Base-by-base conservation (phyloP, 2,888 invertebrate genomes). In the Calliphora vomitoria region DNA sequence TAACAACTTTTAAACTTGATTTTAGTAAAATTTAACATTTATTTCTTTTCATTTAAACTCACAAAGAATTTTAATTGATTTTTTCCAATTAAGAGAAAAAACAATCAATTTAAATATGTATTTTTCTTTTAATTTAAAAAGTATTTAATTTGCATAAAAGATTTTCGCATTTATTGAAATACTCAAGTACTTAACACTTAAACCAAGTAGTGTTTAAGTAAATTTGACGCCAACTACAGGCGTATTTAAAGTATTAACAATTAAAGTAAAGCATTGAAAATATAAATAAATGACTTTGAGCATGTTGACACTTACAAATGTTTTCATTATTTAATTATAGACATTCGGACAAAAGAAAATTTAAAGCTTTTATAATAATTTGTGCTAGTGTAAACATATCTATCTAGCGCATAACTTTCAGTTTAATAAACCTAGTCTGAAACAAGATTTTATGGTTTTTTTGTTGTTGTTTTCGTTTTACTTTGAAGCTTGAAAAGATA, bases 161-260 rank as follows among this genome's bases (percentile, higher is more conserved):
- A 78, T 72, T 47, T 79, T 58, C 18, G n/a, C 18, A 64, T 31
- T 20, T 35, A 31, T 68, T 74, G 35, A 35, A 64, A 71, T 35
- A 71, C 6, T 60, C 20, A 71, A 78, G 31, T 53, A 64, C 64
- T 81, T 72, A 72, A 72, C 81, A 81, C 81, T 64, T 53, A n/a
- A 81, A 41, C 1, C 5, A 6, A 50, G 20, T 53, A 41, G 8
- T 41, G 41, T 71, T 62, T 18, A 20, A 80, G 8, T 20, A 47
- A 60, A 71, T 64, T 68, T 82, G 38, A 44, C 68, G 58, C 75
- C 82, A 68, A 82, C 75, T 60, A 25, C 38, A 44, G 31, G 11
- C 13, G 13, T 44, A 6, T 25, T 25, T 1, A 25, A 25, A 25
- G 25, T 69, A 60, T 44, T 10, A 60, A 53, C n/a, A 25, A 20